Conservation (phyloP, 2,113 vertebrate species). For the Oreochromis tanganicae region DNA sequence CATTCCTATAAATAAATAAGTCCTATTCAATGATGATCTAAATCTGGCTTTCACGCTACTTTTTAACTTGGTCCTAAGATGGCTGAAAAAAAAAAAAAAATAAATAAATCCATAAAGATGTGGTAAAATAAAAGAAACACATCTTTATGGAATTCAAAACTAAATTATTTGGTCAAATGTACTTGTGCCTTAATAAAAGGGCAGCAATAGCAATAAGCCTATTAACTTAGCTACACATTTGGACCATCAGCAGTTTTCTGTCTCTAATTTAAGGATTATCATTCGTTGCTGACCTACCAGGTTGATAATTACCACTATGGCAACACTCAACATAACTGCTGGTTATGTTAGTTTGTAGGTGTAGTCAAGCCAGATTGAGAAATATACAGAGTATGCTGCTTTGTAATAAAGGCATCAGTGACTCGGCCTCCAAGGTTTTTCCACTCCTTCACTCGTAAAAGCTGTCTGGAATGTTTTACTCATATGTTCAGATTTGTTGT, state of each 20-base stretch:
- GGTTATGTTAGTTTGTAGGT: background rate
- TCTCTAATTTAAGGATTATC: background rate
- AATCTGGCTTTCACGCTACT: background rate
- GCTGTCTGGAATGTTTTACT: background rate
- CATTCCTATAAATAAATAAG: background rate
- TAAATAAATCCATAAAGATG: background rate
- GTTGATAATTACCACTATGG: background rate
- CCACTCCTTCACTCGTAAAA: background rate
- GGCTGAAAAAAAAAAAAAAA: background rate
- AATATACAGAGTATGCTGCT: background rate
- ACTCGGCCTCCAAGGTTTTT: background rate
- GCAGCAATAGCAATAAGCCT: background rate
- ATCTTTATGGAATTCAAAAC: background rate
- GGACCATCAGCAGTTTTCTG: background rate
- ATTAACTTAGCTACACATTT: background rate
- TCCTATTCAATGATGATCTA: background rate
- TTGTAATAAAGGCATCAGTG: background rate
- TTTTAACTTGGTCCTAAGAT: background rate
- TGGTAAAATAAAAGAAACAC: background rate
- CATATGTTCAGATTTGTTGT: background rate
- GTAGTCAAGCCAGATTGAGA: background rate
- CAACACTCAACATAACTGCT: background rate
- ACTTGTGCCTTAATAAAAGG: background rate
- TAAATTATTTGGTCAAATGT: background rate
- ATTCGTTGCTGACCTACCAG: background rate